A percentile compares a stretch with the other conserved stretches of the same genome.
Evolutionary conservation across 2,113 vertebrate species (phyloP).

Genomic region (Oreochromis tanganicae): DNA sequence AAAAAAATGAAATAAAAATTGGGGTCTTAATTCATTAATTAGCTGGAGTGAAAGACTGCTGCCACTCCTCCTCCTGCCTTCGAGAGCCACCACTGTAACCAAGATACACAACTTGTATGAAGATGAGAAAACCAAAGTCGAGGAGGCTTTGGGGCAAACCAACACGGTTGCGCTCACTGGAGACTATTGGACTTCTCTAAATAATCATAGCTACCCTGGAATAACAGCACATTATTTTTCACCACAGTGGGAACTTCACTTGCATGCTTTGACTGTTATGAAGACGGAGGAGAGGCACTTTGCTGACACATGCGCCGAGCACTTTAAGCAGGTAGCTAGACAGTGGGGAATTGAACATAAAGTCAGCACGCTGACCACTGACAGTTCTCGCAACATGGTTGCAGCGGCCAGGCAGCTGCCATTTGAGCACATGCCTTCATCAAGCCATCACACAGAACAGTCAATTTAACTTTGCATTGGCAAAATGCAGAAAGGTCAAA

Average conservation of each 20-base stretch:
- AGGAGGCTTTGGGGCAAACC: not conserved
- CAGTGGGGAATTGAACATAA: not conserved
- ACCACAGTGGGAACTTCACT: not conserved
- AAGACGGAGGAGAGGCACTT: fast-evolving
- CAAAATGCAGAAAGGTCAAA: not conserved
- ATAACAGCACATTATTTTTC: not conserved
- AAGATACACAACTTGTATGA: not conserved
- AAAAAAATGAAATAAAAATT: not conserved
- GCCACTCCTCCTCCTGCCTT: not conserved
- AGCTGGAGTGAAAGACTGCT: not conserved
- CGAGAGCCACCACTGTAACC: not conserved
- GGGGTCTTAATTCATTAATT: not conserved
- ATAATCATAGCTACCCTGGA: not conserved
- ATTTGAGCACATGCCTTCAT: not conserved
- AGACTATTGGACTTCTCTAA: fast-evolving
- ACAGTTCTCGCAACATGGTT: not conserved
- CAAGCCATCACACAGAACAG: not conserved
- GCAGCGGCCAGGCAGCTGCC: fast-evolving
- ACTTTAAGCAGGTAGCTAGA: not conserved
- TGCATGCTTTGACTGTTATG: not conserved
- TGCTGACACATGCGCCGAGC: fast-evolving
- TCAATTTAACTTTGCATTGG: fast-evolving
- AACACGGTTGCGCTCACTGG: fast-evolving
- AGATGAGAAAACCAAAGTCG: not conserved
- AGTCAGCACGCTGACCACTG: not conserved